Conservation (phyloP, 2,888 invertebrate genomes). For the Agonopterix alstromeriana region DNA sequence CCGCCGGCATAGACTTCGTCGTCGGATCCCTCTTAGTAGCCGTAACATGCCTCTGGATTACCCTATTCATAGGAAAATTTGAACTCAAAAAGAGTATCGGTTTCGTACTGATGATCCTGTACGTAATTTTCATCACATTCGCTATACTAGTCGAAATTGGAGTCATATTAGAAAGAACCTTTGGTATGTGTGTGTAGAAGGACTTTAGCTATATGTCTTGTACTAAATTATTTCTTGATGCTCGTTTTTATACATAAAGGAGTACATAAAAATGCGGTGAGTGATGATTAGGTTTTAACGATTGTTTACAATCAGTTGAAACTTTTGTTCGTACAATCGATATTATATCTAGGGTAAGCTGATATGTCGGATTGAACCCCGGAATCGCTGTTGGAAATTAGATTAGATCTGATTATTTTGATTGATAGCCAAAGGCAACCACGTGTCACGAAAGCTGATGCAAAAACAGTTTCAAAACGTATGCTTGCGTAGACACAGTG, state of each 20-base stretch:
- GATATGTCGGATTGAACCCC: too few species aligned
- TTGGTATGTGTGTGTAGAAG: too few species aligned
- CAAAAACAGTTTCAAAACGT: too few species aligned
- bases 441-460: too few species aligned
- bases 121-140: constrained; percentile 82
- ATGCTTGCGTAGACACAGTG: too few species aligned
- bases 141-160: constrained; percentile 89
- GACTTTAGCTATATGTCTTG: too few species aligned
- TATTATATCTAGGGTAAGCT: background rate
- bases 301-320: background rate
- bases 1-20: constrained; percentile 88
- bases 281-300: background rate
- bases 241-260: too few species aligned
- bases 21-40: constrained; percentile 86
- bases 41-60: constrained; percentile 81
- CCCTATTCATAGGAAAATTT: constrained; percentile 83
- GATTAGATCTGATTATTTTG: constrained; percentile 8
- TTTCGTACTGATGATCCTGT: constrained; percentile 78
- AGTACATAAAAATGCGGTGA: background rate
- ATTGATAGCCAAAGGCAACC: background rate
- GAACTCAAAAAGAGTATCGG: constrained; percentile 83
- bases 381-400: constrained; percentile 4
- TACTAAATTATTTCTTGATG: background rate
- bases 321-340: background rate
- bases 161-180: constrained; percentile 62